Base-by-base conservation (phyloP, 1,140 invertebrate species). In the Orius laevigatus region DNA sequence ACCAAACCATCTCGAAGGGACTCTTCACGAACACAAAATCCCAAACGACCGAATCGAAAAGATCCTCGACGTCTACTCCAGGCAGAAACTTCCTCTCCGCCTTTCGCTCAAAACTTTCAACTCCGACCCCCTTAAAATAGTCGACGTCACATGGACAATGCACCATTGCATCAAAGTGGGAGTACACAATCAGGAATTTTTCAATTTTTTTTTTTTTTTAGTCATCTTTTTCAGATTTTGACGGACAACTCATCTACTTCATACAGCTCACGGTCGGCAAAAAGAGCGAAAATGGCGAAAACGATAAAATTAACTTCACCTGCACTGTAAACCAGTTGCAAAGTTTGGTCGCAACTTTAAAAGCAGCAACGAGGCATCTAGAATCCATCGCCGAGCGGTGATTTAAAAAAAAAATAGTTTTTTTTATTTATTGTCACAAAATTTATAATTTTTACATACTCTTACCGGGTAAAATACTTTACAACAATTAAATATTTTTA, bases 191-290 rank as follows among this genome's bases (percentile, higher is more conserved):
- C 2, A 36, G 34, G 8, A 35, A 6, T 18, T 35, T 14, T 31
- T 32, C n/a, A 20, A 36, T 31, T 10, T 46, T 14, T n/a, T 12
- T 31, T 15, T 38, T 2, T 25, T 51, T 51, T 16, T 36, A 51
- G 49, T 51, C 49, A 16, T 46, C 43, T 9, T 51, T 38, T 46
- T 51, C 49, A 35, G 49, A 51, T 33, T 45, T 51, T 39, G 49
- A 51, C 2, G 49, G 44, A 16, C 46, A 51, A 18, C 20, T 20
- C 5, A 19, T 51, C 1, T 51, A 51, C n/a, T 51, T 46, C 20
- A 51, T 51, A 19, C 34, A 46, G 10, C 33, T 51, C 2, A 15
- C 14, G 9, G 18, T 39, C 9, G 19, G 41, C 15, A 8, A 15
- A 9, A 14, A 39, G 20, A 16, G 6, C n/a, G 10, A 3, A 14